phyloP scores from a whole-genome alignment of 2,113 vertebrate species.

The Myocastor coypus region DNA sequence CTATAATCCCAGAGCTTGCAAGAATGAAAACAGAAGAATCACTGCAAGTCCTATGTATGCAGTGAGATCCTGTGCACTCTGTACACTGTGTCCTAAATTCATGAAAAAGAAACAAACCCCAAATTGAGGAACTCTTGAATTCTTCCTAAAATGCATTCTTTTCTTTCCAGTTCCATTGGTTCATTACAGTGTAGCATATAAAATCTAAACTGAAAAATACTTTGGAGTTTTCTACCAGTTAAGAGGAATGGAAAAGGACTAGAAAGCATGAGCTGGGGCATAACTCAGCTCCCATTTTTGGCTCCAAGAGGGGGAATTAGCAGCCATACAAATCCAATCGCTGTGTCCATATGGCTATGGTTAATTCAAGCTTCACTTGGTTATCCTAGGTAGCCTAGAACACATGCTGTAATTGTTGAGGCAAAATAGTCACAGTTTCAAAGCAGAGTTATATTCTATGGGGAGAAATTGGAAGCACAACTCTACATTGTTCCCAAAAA shows the following conservation, averaged over 20 bases:
- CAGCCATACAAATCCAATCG: background rate
- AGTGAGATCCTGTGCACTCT: no score
- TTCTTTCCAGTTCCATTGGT: background rate
- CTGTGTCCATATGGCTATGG: background rate
- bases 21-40: no score
- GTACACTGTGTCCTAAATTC: no score
- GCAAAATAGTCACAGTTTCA: background rate
- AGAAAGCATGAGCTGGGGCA: background rate
- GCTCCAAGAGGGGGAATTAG: background rate
- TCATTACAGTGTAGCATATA: background rate
- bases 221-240: background rate
- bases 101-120: no score
- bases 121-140: background rate
- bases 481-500: background rate
- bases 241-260: background rate
- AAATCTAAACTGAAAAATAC: background rate
- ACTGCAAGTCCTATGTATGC: no score
- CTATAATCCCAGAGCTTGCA: no score
- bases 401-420: background rate
- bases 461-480: background rate
- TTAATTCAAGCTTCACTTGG: conserved; percentile 24
- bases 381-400: background rate
- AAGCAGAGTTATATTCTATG: background rate
- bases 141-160: background rate
- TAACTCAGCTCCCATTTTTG: background rate